phyloP scores from a whole-genome alignment of 2,797 vertebrate genomes.

The Anabas testudineus region DNA sequence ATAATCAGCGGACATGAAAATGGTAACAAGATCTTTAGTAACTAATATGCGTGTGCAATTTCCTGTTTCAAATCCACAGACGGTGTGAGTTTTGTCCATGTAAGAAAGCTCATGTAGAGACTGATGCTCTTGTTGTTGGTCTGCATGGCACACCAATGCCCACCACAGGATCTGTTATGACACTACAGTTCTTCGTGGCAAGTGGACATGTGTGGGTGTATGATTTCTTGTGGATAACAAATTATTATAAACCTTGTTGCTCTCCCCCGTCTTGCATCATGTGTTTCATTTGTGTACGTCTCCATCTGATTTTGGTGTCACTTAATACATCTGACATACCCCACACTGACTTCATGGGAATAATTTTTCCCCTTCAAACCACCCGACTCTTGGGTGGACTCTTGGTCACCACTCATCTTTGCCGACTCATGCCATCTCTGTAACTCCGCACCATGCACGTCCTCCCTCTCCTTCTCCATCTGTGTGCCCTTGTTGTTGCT shows the following conservation, averaged over 20 bases:
- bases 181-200: conserved; percentile 60
- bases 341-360: conserved; percentile 12
- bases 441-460: neutral
- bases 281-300: conserved; percentile 54
- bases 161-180: conserved; percentile 67
- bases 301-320: conserved; percentile 35
- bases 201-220: conserved; percentile 23
- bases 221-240: conserved; percentile 50
- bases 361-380: conserved; percentile 7
- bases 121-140: conserved; percentile 12
- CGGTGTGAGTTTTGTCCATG: conserved; percentile 4
- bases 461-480: conserved; percentile 45
- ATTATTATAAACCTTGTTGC: conserved; percentile 46
- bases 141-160: conserved; percentile 71
- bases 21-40: neutral
- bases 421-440: conserved; percentile 2
- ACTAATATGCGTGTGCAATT: neutral
- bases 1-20: too few relatives aligned
- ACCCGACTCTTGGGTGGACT: neutral
- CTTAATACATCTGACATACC: conserved; percentile 18
- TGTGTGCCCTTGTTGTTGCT: conserved; percentile 16
- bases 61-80: neutral
- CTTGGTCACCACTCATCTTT: conserved; percentile 12
- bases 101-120: conserved; percentile 27
- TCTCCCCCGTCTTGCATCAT: conserved; percentile 56